phyloP scores from a whole-genome alignment of 30 jellyfish, hydroid and myxozoan genomes.

The Aurelia aurita region DNA sequence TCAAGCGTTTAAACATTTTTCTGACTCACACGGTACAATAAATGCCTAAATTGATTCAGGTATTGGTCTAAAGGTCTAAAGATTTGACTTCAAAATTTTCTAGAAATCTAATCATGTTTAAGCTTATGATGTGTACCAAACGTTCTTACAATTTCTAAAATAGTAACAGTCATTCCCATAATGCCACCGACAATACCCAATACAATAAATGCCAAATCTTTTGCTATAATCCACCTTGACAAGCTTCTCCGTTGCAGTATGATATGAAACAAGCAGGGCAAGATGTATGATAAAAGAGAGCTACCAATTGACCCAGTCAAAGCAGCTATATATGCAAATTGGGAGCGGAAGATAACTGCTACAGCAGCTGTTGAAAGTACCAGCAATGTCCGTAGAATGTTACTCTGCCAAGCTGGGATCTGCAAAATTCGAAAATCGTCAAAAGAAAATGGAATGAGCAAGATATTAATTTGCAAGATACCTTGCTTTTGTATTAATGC shows the following conservation, averaged over 20 bases:
- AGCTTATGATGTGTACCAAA: slow-evolving; percentile 75
- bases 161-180: slow-evolving; percentile 90
- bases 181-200: slow-evolving; percentile 94
- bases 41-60: too few species aligned
- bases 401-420: slow-evolving; percentile 92
- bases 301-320: slow-evolving; percentile 97
- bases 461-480: too few species aligned
- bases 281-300: slow-evolving; percentile 88
- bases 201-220: slow-evolving; percentile 70
- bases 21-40: too few species aligned
- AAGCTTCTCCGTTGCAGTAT: slow-evolving; percentile 64
- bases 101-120: slow-evolving; percentile 6
- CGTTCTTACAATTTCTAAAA: slow-evolving; percentile 76
- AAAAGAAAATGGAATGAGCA: background rate
- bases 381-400: slow-evolving; percentile 70
- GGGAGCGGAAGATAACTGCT: slow-evolving; percentile 93
- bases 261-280: slow-evolving; percentile 93
- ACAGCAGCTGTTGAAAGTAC: slow-evolving; percentile 85
- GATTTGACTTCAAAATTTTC: background rate
- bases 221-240: slow-evolving; percentile 62
- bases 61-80: too few species aligned
- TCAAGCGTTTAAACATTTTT: too few species aligned
- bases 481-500: too few species aligned
- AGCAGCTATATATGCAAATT: slow-evolving; percentile 96
- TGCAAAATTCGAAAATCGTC: slow-evolving; percentile 28